These are phyloP conservation scores for Cephonodes hylas DNA, from an alignment of 2,888 invertebrate genomes.

Conservation along the genomic window DNA sequence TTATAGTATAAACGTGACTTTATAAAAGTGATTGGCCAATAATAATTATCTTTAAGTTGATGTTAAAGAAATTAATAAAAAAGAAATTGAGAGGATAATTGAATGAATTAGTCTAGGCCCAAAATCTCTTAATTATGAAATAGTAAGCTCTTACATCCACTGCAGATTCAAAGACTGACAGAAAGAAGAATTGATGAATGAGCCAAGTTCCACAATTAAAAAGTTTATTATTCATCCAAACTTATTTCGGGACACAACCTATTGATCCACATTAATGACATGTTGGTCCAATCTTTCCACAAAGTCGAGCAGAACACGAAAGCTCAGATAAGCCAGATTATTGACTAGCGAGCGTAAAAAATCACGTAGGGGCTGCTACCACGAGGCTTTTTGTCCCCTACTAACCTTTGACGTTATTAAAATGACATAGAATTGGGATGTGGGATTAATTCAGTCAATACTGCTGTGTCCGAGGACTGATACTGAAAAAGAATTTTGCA, in stretches of 20 bases:
- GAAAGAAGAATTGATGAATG: no score
- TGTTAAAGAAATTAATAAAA: no score
- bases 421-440: neutral
- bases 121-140: no score
- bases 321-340: slow-evolving; percentile 5
- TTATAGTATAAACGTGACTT: no score
- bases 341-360: slow-evolving; percentile 26
- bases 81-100: no score
- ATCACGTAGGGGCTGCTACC: neutral
- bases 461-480: neutral
- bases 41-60: no score
- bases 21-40: no score
- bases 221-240: neutral
- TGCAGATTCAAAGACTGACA: no score
- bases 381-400: neutral
- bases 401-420: neutral
- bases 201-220: slow-evolving; percentile 1
- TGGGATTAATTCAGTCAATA: neutral
- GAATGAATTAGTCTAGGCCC: no score
- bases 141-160: no score
- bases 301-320: slow-evolving; percentile 23
- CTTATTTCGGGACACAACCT: neutral
- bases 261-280: slow-evolving; percentile 21
- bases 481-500: no score
- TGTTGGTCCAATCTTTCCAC: slow-evolving; percentile 27